Percentiles rank a stretch among this genome's conserved stretches.
These are phyloP conservation scores for Ctenicera cuprea DNA, from an alignment of 2,888 invertebrate species.

Conservation along the genomic window DNA sequence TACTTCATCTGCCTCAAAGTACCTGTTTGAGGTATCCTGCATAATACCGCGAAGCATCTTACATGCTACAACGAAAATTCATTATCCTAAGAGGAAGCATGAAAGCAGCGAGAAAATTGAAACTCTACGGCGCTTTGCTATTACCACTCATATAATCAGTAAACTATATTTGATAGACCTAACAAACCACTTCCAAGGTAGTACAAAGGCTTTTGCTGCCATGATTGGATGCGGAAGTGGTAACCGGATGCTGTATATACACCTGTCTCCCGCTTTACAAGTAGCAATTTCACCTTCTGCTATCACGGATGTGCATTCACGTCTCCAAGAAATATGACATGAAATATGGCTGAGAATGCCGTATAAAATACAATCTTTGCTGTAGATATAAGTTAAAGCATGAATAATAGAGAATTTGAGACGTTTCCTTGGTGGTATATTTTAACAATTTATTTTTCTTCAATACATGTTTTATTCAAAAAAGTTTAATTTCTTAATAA, in stretches of 20 bases:
- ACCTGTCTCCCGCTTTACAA: slow-evolving; percentile 3
- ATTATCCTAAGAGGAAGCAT: slow-evolving; percentile 9
- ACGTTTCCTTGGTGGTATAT: neutral
- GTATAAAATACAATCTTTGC: slow-evolving; percentile 14
- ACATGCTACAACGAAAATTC: neutral
- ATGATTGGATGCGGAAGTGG: slow-evolving; percentile 16
- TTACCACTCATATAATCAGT: slow-evolving; percentile 3
- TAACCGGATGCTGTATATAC: slow-evolving; percentile 11
- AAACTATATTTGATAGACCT: slow-evolving; percentile 1
- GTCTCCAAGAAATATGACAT: slow-evolving; percentile 10
- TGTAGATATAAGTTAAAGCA: slow-evolving; percentile 2
- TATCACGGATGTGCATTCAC: slow-evolving; percentile 30
- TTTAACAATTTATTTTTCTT: neutral
- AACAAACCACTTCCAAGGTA: neutral
- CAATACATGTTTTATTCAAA: too few relatives aligned
- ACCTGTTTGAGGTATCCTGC: slow-evolving; percentile 11
- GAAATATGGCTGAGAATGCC: slow-evolving; percentile 1
- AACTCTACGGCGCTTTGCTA: neutral
- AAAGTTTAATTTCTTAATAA: too few relatives aligned
- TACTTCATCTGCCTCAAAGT: slow-evolving; percentile 2
- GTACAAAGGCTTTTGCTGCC: neutral
- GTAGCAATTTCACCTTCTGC: slow-evolving; percentile 24
- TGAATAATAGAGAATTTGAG: neutral
- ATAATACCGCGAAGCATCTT: slow-evolving; percentile 3
- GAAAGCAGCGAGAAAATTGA: neutral